phyloP scores from a whole-genome alignment of 2,888 invertebrate species.

The Amblyjoppa proteus region DNA sequence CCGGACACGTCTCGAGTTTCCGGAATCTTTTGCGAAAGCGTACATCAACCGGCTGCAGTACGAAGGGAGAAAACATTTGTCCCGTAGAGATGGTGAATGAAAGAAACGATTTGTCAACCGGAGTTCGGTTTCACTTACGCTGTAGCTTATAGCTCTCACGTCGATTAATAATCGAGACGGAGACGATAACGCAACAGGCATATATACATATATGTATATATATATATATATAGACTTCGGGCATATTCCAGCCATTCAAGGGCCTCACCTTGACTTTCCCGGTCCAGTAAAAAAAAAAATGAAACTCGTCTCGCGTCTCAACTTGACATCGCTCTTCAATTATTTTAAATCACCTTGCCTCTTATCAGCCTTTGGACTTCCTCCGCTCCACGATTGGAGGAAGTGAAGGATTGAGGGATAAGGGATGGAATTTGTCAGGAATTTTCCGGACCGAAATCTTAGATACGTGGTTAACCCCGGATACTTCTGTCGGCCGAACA shows the following conservation, averaged over 20 bases:
- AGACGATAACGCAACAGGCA: neutral
- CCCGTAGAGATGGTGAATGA: constrained; percentile 32
- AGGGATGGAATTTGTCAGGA: constrained; percentile 43
- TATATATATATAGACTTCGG: neutral
- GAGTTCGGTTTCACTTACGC: constrained; percentile 22
- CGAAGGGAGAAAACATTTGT: neutral
- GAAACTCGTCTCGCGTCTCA: too few species aligned
- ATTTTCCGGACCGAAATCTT: constrained; percentile 51
- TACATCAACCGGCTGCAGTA: neutral
- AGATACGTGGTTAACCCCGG: constrained; percentile 48
- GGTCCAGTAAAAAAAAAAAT: neutral
- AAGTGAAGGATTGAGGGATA: constrained; percentile 9
- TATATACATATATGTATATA: neutral
- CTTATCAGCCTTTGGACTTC: too few species aligned
- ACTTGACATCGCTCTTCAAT: too few species aligned
- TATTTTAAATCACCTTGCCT: too few species aligned
- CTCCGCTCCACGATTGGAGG: neutral
- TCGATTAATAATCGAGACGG: constrained; percentile 28
- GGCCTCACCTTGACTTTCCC: neutral
- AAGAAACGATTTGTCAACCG: constrained; percentile 45
- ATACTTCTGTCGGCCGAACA: constrained; percentile 34
- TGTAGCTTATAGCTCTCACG: constrained; percentile 13
- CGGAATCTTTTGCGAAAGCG: constrained; percentile 51
- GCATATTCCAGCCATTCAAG: neutral
- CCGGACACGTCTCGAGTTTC: constrained; percentile 55